phyloP scores from a whole-genome alignment of 2,113 vertebrate species.

The Engraulis encrasicolus region DNA sequence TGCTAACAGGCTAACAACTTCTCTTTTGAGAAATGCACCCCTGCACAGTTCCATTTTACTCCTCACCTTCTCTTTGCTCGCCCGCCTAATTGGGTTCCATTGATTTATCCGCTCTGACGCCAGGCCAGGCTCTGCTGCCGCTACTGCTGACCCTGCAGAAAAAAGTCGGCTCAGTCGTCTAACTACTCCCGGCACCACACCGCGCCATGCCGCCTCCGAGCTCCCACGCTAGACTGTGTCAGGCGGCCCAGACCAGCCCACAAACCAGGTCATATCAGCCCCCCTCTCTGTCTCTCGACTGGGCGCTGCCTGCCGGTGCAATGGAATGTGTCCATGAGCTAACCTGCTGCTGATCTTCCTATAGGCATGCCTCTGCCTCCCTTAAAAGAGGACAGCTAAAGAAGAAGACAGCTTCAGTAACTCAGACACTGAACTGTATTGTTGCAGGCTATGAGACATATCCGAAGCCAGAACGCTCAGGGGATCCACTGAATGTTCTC shows the following conservation, averaged over 20 bases:
- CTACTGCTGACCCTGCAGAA: conserved; percentile 75
- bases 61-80: conserved; percentile 61
- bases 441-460: no score
- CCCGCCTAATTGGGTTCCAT: conserved; percentile 75
- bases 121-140: conserved; percentile 53
- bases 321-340: conserved; percentile 19
- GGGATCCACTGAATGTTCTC: background rate
- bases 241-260: conserved; percentile 67
- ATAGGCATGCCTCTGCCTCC: no score
- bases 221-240: conserved; percentile 51
- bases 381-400: no score
- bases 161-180: conserved; percentile 64
- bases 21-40: no score
- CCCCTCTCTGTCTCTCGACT: no score
- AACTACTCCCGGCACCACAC: conserved; percentile 45
- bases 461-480: background rate
- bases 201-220: conserved; percentile 40
- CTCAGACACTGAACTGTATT: no score
- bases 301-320: no score
- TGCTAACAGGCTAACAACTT: no score
- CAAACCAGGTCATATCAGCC: no score
- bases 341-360: conserved; percentile 22
- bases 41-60: conserved; percentile 55
- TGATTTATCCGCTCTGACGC: conserved; percentile 71
- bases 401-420: no score